These are phyloP conservation scores for Ormyrus thymus DNA, from an alignment of 2,888 invertebrate genomes.

Conservation along the genomic window DNA sequence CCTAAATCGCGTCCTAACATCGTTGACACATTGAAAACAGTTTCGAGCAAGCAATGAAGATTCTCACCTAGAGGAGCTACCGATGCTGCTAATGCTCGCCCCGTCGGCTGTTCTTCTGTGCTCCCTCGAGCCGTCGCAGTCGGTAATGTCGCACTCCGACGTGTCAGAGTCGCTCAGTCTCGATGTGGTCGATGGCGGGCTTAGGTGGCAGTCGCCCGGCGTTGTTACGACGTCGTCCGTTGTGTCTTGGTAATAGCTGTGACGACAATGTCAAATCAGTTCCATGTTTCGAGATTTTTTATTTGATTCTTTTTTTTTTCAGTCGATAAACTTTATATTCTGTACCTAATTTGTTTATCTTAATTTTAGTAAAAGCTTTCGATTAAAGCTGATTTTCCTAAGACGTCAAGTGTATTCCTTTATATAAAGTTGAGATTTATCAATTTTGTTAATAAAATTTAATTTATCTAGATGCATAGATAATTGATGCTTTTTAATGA, in stretches of 20 bases:
- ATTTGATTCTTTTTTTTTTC: not conserved
- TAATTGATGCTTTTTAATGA: too few species aligned
- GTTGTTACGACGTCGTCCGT: conserved; percentile 81
- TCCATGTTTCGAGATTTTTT: too few species aligned
- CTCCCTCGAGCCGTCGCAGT: conserved; percentile 73
- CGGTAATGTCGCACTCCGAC: conserved; percentile 80
- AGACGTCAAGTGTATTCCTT: too few species aligned
- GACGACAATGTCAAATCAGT: conserved; percentile 16
- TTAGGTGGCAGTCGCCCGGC: conserved; percentile 88
- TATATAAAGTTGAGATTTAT: too few species aligned
- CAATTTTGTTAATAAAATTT: too few species aligned
- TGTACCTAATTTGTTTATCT: conserved; percentile 3
- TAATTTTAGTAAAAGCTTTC: not conserved
- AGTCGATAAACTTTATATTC: not conserved
- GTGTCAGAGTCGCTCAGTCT: conserved; percentile 95
- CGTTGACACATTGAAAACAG: too few species aligned
- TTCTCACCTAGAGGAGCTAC: conserved; percentile 87
- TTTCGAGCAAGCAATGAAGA: too few species aligned
- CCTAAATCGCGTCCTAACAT: not conserved
- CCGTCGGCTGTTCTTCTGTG: conserved; percentile 84
- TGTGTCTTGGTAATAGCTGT: conserved; percentile 77
- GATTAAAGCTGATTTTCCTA: too few species aligned
- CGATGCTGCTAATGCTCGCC: conserved; percentile 92
- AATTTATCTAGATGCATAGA: too few species aligned
- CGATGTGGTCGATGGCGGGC: conserved; percentile 91